phyloP scores from a whole-genome alignment of 2,888 invertebrate species.

The Heteropelma amictum region DNA sequence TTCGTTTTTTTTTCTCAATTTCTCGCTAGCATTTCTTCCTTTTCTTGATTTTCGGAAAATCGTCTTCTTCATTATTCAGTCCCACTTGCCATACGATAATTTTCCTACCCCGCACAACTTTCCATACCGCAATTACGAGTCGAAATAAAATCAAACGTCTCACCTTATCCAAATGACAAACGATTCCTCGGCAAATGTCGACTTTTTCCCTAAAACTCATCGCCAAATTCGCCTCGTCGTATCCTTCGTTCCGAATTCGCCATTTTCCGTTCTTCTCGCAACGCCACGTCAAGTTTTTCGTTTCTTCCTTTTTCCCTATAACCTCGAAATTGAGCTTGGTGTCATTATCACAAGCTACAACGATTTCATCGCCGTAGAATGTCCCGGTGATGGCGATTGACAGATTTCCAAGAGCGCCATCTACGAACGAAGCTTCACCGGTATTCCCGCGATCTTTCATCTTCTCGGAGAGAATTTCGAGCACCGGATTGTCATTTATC shows the following conservation, averaged over 20 bases:
- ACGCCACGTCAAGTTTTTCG: conserved; percentile 64
- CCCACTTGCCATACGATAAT: no score
- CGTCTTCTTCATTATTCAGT: no score
- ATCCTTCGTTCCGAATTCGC: conserved; percentile 51
- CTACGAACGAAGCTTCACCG: not conserved
- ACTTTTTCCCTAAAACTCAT: conserved; percentile 14
- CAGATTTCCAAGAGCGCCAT: conserved; percentile 50
- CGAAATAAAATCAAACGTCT: not conserved
- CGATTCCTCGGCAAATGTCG: conserved; percentile 56
- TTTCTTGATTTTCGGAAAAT: no score
- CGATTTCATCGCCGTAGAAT: conserved; percentile 58
- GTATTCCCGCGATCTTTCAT: not conserved
- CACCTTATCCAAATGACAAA: conserved; percentile 59
- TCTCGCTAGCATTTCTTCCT: no score
- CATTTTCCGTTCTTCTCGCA: conserved; percentile 65
- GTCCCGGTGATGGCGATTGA: conserved; percentile 60
- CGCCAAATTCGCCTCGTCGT: conserved; percentile 43
- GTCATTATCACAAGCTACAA: conserved; percentile 61
- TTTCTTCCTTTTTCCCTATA: conserved; percentile 17
- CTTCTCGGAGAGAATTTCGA: conserved; percentile 46
- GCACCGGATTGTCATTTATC: conserved; percentile 58
- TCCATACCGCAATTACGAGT: not conserved
- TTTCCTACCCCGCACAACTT: no score
- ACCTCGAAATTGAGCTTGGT: conserved; percentile 48
- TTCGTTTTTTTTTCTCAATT: no score